A percentile compares a stretch with the other conserved stretches of the same genome.
Evolutionary conservation across 2,888 invertebrate species (phyloP).

Genomic region (Tineola bisselliella): DNA sequence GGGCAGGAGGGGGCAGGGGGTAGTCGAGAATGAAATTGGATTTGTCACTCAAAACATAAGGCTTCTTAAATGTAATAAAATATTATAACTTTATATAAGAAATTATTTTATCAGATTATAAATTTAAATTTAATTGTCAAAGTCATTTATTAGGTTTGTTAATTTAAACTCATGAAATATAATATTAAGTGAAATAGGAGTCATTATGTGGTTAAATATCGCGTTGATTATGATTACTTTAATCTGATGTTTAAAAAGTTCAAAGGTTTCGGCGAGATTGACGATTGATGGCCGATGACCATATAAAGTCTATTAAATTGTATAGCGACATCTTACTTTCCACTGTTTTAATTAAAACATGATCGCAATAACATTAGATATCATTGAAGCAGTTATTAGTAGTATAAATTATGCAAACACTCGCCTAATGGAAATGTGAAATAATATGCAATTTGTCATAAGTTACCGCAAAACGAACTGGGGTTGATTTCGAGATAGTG

Average conservation of each 20-base stretch:
- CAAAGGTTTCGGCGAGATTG: no score
- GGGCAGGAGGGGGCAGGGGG: constrained; percentile 37
- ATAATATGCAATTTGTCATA: constrained; percentile 8
- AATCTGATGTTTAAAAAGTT: no score
- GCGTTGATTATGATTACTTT: no score
- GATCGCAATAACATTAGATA: no score
- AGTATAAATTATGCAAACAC: not conserved
- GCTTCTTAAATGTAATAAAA: constrained; percentile 45
- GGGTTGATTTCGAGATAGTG: constrained; percentile 26
- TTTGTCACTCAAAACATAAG: constrained; percentile 69
- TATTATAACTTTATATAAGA: constrained; percentile 17
- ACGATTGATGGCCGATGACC: no score
- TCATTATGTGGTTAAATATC: no score
- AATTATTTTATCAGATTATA: not conserved
- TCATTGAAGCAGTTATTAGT: no score
- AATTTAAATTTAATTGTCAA: not conserved
- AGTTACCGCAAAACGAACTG: constrained; percentile 10
- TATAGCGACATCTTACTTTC: no score
- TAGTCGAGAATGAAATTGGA: constrained; percentile 66
- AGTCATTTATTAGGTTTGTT: not conserved
- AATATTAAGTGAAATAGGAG: not conserved
- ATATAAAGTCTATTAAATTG: no score
- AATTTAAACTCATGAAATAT: not conserved
- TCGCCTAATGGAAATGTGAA: not conserved
- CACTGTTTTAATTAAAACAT: no score